phyloP scores from a whole-genome alignment of 2,888 invertebrate species.

The Odontomyia ornata region DNA sequence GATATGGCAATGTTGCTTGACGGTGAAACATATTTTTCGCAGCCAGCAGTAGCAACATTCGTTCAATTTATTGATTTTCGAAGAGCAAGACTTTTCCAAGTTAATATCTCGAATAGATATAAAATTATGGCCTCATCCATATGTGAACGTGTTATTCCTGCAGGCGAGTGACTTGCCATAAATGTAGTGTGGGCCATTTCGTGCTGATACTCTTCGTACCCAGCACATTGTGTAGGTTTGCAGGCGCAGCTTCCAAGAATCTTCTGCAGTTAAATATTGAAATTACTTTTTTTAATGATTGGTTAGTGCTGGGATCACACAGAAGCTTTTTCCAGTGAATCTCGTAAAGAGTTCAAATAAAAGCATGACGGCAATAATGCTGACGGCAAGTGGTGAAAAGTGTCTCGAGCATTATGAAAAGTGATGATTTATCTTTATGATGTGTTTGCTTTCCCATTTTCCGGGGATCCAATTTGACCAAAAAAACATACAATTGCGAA shows the following conservation, averaged over 20 bases:
- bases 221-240: neutral
- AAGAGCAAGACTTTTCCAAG: neutral
- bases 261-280: conserved; percentile 27
- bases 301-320: conserved; percentile 8
- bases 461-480: neutral
- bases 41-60: neutral
- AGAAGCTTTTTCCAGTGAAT: conserved; percentile 28
- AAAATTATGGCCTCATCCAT: conserved; percentile 1
- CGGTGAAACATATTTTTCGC: neutral
- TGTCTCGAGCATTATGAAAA: neutral
- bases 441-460: conserved; percentile 19
- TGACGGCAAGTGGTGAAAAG: neutral
- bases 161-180: neutral
- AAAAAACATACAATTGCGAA: conserved; percentile 11
- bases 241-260: conserved; percentile 1
- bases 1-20: neutral
- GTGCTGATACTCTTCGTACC: no score
- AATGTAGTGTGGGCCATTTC: neutral
- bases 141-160: neutral
- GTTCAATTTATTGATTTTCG: conserved; percentile 23
- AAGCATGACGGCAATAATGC: neutral
- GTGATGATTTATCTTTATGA: conserved; percentile 20
- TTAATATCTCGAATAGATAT: neutral
- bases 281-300: conserved; percentile 19
- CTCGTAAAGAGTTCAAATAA: conserved; percentile 30